Base-by-base conservation (phyloP, 2,888 invertebrate species). In the Cheilosia vernalis region DNA sequence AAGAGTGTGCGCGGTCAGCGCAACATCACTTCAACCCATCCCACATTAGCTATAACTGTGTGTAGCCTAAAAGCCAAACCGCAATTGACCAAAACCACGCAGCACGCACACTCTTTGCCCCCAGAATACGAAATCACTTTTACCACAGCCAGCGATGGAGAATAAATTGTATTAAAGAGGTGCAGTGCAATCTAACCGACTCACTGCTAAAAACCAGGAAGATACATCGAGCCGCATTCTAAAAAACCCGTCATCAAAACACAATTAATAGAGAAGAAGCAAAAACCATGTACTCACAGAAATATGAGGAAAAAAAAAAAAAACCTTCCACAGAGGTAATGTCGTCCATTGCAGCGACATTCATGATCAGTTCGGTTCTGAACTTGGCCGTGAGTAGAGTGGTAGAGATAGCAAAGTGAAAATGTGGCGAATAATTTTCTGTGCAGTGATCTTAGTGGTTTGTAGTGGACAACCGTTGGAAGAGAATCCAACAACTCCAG, bases 361-460 rank as follows among this genome's bases (percentile, higher is more conserved):
- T 73, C 81, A 81, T 47, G 76, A 81, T 85, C 85, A 85, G 85
- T 85, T 81, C 49, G 72, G 81, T 81, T 85, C 77, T 85, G 85
- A 85, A 81, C 85, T 85, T 85, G 85, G 85, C 85, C 85, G 81
- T 85, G 85, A 85, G 85, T 72, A 77, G 85, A 42, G 73, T 78
- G 27, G 60, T 72, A 66, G 63, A 51, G 78, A 6, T 3, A 30
- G 33, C 13, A 44, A 42, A 63, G 6, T 51, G 13, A 56, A 69
- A 72, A 85, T 85, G 85, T 85, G 85, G 85, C 76, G 85, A 77
- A 81, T 85, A 47, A 85, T 85, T n/a, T 81, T 85, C 13, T 81
- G 80, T 49, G 85, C 85, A 61, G 85, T 85, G 49, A 55, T 85
- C n/a, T 24, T 85, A n/a, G 37, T 81, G 15, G 70, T 19, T 15